Conservation (phyloP, 2,888 invertebrate genomes). For the Cerceris ruficornis region DNA sequence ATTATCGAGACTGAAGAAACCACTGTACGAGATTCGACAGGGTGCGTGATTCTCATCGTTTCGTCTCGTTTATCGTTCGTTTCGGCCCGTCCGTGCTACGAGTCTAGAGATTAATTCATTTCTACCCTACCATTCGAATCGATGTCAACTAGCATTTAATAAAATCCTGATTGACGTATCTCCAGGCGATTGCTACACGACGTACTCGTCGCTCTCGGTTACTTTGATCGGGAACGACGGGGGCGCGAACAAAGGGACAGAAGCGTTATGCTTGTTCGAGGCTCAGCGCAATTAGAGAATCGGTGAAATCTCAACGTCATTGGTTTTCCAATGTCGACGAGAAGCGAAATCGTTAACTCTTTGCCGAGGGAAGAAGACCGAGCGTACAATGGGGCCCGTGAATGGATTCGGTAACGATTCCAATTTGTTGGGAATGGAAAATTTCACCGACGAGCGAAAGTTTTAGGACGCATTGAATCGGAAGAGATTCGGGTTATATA, state of each 20-base stretch:
- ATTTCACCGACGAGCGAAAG: too few species aligned
- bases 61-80: constrained; percentile 34
- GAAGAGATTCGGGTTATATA: too few species aligned
- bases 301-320: background rate
- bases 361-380: too few species aligned
- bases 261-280: background rate
- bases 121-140: constrained; percentile 19
- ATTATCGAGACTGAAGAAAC: constrained; percentile 30
- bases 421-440: too few species aligned
- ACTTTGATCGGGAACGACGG: constrained; percentile 29
- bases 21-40: background rate
- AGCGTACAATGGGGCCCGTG: too few species aligned
- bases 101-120: constrained; percentile 37
- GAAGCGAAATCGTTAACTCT: too few species aligned
- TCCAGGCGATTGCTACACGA: constrained; percentile 4
- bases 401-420: too few species aligned
- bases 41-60: constrained; percentile 35
- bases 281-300: background rate
- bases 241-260: constrained; percentile 6
- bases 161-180: constrained; percentile 31
- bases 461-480: too few species aligned
- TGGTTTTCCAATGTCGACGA: background rate
- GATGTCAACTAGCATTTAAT: constrained; percentile 38
- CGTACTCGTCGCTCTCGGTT: constrained; percentile 18
- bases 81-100: constrained; percentile 15